Conservation (phyloP, 2,113 vertebrate species). For the Phaetusa simplex region DNA sequence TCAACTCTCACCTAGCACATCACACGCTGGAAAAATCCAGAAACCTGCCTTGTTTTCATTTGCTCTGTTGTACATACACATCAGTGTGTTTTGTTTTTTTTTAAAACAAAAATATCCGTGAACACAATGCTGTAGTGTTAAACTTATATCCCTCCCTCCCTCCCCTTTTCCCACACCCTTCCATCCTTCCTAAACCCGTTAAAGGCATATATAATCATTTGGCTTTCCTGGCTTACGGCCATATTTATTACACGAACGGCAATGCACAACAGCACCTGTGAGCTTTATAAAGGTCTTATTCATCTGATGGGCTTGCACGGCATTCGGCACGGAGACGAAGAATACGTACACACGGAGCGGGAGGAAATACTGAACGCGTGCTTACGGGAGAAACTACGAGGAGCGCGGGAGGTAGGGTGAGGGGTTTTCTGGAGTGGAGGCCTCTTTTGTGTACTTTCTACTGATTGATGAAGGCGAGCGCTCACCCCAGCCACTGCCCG, state of each 20-base stretch:
- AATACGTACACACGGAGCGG: neutral
- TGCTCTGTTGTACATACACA: neutral
- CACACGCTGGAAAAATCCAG: constrained; percentile 33
- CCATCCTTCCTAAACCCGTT: neutral
- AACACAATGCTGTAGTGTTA: constrained; percentile 11
- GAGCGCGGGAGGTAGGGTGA: fast-evolving
- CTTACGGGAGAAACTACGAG: neutral
- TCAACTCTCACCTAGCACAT: constrained; percentile 25
- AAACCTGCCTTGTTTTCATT: constrained; percentile 17
- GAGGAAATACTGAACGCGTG: neutral
- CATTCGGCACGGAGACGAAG: neutral
- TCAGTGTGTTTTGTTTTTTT: neutral
- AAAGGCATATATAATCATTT: neutral
- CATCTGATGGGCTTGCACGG: constrained; percentile 4
- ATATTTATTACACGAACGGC: constrained; percentile 12
- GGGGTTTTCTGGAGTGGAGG: neutral
- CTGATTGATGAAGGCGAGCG: neutral
- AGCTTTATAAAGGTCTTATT: constrained; percentile 54
- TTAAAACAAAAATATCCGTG: neutral
- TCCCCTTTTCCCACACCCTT: neutral
- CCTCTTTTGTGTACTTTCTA: neutral
- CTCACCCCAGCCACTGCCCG: neutral
- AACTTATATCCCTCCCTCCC: neutral
- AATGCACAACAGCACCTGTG: constrained; percentile 41
- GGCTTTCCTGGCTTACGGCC: constrained; percentile 19